Conservation (phyloP, 2,888 invertebrate species). For the Torymus auratus region DNA sequence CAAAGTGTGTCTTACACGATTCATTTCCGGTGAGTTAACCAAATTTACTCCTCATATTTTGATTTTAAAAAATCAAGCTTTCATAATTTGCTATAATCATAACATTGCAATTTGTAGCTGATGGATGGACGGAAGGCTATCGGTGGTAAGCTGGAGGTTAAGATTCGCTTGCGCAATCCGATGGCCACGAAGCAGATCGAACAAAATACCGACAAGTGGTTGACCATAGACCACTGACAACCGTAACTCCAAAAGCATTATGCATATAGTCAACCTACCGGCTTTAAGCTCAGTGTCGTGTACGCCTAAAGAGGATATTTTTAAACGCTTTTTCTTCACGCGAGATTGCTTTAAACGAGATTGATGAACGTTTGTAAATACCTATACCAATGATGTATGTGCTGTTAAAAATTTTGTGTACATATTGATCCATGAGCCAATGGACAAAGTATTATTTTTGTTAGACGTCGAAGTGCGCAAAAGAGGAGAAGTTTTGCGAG, state of each 20-base stretch:
- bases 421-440: slow-evolving; percentile 15
- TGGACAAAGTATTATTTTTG: slow-evolving; percentile 35
- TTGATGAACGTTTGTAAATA: slow-evolving; percentile 41
- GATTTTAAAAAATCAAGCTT: neutral
- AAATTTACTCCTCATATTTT: slow-evolving; percentile 1
- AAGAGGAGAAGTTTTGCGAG: slow-evolving; percentile 3
- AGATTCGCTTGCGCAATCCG: slow-evolving; percentile 91
- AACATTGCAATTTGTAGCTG: slow-evolving; percentile 79
- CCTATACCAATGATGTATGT: neutral
- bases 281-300: slow-evolving; percentile 28
- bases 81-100: neutral
- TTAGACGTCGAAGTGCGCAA: slow-evolving; percentile 16
- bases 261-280: slow-evolving; percentile 13
- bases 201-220: slow-evolving; percentile 93
- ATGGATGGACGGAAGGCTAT: slow-evolving; percentile 92
- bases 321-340: slow-evolving; percentile 19
- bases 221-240: slow-evolving; percentile 85
- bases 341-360: slow-evolving; percentile 2
- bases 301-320: slow-evolving; percentile 6
- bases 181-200: slow-evolving; percentile 92
- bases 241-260: neutral
- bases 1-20: slow-evolving; percentile 92
- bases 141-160: slow-evolving; percentile 94
- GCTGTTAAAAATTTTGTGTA: slow-evolving; percentile 32
- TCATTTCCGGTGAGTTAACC: slow-evolving; percentile 91